Evolutionary conservation across 2,888 invertebrate species (phyloP).

Genomic region (Blastobasis adustella): DNA sequence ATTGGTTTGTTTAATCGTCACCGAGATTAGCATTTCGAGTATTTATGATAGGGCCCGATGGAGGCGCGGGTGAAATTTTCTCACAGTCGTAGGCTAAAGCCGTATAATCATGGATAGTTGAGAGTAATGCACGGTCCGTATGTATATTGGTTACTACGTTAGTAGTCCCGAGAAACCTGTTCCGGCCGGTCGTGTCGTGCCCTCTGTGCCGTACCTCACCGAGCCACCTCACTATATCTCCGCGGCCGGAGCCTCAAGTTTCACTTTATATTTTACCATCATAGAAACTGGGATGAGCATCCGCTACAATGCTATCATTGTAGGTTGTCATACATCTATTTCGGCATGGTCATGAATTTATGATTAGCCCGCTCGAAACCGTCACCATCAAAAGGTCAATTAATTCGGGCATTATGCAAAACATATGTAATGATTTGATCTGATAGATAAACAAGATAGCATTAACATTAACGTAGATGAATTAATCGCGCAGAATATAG

Average conservation of each 20-base stretch:
- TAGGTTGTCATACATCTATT: too few species aligned
- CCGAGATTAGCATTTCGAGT: constrained; percentile 18
- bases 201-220: constrained; percentile 56
- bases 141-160: constrained; percentile 70
- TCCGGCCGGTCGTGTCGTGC: constrained; percentile 58
- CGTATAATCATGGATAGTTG: constrained; percentile 55
- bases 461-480: constrained; percentile 24
- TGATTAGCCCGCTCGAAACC: constrained; percentile 4
- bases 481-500: constrained; percentile 16
- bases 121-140: constrained; percentile 58
- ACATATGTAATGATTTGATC: background rate
- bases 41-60: constrained; percentile 41
- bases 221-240: constrained; percentile 33
- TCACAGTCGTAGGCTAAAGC: constrained; percentile 50
- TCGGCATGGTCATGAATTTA: too few species aligned
- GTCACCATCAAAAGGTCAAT: constrained; percentile 22
- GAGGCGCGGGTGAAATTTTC: constrained; percentile 60
- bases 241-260: constrained; percentile 41
- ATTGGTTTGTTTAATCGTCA: background rate
- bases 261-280: constrained; percentile 56
- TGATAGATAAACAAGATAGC: constrained; percentile 4
- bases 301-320: constrained; percentile 8
- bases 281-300: background rate
- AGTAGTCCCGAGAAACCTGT: constrained; percentile 66
- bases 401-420: constrained; percentile 4